A percentile compares a stretch with the other conserved stretches of the same genome.
phyloP scores from a whole-genome alignment of 1,140 invertebrate species.

The Fopius arisanus region DNA sequence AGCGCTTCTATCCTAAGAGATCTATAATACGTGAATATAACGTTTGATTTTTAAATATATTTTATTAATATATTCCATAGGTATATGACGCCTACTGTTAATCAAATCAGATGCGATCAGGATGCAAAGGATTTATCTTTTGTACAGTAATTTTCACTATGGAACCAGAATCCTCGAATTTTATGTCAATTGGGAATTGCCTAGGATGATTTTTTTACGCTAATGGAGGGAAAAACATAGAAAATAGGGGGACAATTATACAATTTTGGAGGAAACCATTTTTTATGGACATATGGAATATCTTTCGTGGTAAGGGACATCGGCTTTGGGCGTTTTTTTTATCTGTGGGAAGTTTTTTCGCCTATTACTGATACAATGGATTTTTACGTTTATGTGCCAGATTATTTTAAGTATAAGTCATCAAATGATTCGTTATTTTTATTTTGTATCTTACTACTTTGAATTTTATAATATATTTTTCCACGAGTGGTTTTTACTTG shows the following conservation, averaged over 20 bases:
- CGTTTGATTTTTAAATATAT: slow-evolving; percentile 41
- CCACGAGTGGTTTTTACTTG: background rate
- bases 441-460: background rate
- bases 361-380: background rate
- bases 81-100: slow-evolving; percentile 11
- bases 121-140: background rate
- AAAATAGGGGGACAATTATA: background rate
- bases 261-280: background rate
- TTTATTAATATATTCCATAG: slow-evolving; percentile 44
- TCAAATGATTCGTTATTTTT: background rate
- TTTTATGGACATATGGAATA: background rate
- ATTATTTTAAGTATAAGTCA: background rate
- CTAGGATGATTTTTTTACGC: slow-evolving; percentile 12
- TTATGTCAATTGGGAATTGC: slow-evolving; percentile 8
- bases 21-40: background rate
- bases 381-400: slow-evolving; percentile 6
- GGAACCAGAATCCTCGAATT: background rate
- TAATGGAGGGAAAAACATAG: background rate
- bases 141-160: slow-evolving; percentile 6
- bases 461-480: slow-evolving; percentile 1
- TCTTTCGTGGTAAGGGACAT: too few relatives aligned
- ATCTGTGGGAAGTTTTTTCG: background rate
- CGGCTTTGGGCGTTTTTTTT: too few relatives aligned
- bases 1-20: background rate
- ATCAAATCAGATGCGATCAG: slow-evolving; percentile 3